A percentile compares a stretch with the other conserved stretches of the same genome.
Conservation (phyloP, 2,113 vertebrate genomes). For the Athene cunicularia region DNA sequence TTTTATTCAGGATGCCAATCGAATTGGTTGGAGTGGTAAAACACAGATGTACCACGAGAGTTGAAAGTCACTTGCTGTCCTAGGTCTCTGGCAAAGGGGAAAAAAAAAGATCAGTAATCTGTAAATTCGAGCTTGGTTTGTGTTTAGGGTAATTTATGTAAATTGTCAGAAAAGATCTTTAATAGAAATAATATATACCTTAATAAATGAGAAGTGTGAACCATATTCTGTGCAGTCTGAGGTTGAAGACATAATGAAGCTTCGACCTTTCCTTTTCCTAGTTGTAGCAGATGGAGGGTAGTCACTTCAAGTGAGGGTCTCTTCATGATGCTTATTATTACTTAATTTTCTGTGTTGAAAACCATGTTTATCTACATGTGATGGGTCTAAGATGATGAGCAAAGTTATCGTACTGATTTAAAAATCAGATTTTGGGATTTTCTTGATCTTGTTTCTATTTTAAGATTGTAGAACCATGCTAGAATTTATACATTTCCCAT, state of each 20-base stretch:
- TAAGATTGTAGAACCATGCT: neutral
- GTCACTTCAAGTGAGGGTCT: neutral
- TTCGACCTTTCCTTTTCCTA: neutral
- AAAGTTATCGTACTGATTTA: neutral
- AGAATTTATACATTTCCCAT: neutral
- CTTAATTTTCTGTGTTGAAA: neutral
- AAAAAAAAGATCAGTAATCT: neutral
- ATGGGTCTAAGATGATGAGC: neutral
- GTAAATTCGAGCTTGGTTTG: neutral
- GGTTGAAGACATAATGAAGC: neutral
- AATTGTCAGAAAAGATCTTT: neutral
- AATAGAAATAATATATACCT: neutral
- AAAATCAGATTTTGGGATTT: neutral
- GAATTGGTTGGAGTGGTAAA: neutral
- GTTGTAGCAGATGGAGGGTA: neutral
- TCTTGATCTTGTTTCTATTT: neutral
- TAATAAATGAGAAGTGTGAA: neutral
- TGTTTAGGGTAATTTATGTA: neutral
- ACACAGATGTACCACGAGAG: neutral
- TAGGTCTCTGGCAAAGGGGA: neutral
- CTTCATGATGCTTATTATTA: neutral
- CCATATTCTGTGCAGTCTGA: neutral
- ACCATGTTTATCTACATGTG: neutral
- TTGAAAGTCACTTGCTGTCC: neutral
- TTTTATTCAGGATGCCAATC: neutral